phyloP scores from a whole-genome alignment of 1,140 invertebrate genomes.

The Luehdorfia chinensis region DNA sequence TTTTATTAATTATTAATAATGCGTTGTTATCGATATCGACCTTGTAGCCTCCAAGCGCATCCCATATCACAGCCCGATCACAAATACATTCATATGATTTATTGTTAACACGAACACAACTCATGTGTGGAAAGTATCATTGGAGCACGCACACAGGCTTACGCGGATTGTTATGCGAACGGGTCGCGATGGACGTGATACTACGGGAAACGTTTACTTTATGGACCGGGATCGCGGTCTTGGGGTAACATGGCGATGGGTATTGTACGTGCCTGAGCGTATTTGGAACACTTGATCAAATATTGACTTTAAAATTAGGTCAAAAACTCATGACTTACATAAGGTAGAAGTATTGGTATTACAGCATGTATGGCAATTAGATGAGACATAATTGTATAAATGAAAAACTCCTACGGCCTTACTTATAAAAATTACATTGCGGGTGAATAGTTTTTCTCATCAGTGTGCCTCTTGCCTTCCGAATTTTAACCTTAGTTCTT shows the following conservation, averaged over 20 bases:
- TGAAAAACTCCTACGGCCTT: too few relatives aligned
- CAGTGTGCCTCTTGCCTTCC: too few relatives aligned
- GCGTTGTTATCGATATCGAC: constrained; percentile 24
- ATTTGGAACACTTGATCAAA: not conserved
- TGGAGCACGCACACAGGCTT: constrained; percentile 39
- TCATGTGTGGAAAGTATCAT: constrained; percentile 56
- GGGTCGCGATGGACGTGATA: constrained; percentile 26
- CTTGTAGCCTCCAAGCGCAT: constrained; percentile 4
- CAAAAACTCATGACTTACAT: too few relatives aligned
- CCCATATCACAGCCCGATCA: constrained; percentile 44
- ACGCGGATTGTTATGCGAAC: constrained; percentile 28
- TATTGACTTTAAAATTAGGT: too few relatives aligned
- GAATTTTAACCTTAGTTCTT: too few relatives aligned
- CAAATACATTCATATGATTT: constrained; percentile 74
- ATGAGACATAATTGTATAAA: too few relatives aligned
- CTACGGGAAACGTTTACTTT: constrained; percentile 16
- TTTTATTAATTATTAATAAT: too few relatives aligned
- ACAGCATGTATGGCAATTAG: too few relatives aligned
- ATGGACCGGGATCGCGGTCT: not conserved
- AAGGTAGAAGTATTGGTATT: too few relatives aligned
- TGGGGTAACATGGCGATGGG: not conserved
- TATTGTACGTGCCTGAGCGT: not conserved
- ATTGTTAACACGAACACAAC: constrained; percentile 61
- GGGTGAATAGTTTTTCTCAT: too few relatives aligned
- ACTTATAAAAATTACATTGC: too few relatives aligned